Base-by-base conservation (phyloP, 2,113 vertebrate genomes). In the Butorides virescens region DNA sequence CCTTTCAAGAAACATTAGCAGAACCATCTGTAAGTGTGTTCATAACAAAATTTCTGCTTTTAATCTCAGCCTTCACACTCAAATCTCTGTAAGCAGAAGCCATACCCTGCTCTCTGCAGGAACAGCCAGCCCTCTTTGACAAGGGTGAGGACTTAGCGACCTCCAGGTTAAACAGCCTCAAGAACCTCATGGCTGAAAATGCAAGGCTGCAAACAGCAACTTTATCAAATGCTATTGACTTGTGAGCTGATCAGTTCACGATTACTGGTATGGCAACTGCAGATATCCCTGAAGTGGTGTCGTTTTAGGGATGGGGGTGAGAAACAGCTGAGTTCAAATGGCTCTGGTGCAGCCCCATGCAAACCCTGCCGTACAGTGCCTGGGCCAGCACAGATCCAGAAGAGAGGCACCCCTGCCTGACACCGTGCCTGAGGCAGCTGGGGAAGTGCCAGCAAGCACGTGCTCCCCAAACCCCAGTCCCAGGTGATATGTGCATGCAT, bases 201-300 rank as follows among this genome's bases (percentile, higher is more conserved):
- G 7, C n/a, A 7, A 47, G 44, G 58, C 74, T 88, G 52, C 34
- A n/a, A 12, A 7, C 2, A 76, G 52, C 13, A 44, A 3, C 36
- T 56, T 55, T 4, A 32, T 23, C 49, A 27, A 13, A 3, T 3
- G 0, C 30, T 18, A 20, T 1, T 0, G 3, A 23, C 10, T 4
- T 5, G 15, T 7, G 61, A 77, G 42, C 34, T 13, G 50, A 39
- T 13, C 39, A 2, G 15, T 13, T 2, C 2, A 7, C 12, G 21
- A 10, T 3, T 19, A 49, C n/a, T 5, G 2, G 46, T 10, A 2
- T 0, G 0, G 50, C 65, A 29, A 0, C 39, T 10, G 0, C 25
- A 3, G 39, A 8, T 2, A 29, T 0, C 42, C 50, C 4, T 0
- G 8, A 30, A n/a, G 23, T 0, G 13, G 5, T 14, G 70, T 2